Evolutionary conservation across 2,888 invertebrate genomes (phyloP).

Genomic region (Zaprionus lineosus): DNA sequence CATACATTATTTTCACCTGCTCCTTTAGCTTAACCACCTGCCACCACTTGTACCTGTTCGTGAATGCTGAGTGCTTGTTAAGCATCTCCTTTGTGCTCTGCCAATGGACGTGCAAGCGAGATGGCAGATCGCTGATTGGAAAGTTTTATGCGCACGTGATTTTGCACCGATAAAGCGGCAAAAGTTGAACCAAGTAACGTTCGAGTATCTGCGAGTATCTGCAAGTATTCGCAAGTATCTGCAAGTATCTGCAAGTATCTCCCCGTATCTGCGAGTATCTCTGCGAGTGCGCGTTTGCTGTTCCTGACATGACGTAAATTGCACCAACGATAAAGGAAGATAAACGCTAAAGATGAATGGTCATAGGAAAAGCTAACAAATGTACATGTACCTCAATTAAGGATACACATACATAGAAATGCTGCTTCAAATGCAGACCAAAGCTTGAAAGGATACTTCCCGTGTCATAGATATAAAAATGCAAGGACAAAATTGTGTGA

Average conservation of each 20-base stretch:
- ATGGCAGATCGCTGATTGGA: conserved; percentile 59
- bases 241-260: conserved; percentile 7
- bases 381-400: conserved; percentile 6
- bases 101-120: neutral
- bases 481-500: too few species aligned
- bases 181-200: conserved; percentile 30
- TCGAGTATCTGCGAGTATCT: conserved; percentile 25
- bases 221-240: conserved; percentile 20
- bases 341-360: conserved; percentile 13
- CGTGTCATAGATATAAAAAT: too few species aligned
- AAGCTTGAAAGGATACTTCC: too few species aligned
- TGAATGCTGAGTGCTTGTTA: conserved; percentile 68
- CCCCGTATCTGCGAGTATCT: conserved; percentile 17
- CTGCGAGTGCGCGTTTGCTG: conserved; percentile 31
- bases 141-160: conserved; percentile 77
- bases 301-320: conserved; percentile 58
- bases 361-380: conserved; percentile 9
- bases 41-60: too few species aligned
- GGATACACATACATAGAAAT: too few species aligned
- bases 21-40: too few species aligned
- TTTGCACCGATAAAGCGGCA: conserved; percentile 58
- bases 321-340: conserved; percentile 19
- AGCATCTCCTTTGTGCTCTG: conserved; percentile 53
- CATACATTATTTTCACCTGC: too few species aligned
- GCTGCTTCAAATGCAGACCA: too few species aligned